phyloP scores from a whole-genome alignment of 2,888 invertebrate species.

The Trachelus iudaicus region DNA sequence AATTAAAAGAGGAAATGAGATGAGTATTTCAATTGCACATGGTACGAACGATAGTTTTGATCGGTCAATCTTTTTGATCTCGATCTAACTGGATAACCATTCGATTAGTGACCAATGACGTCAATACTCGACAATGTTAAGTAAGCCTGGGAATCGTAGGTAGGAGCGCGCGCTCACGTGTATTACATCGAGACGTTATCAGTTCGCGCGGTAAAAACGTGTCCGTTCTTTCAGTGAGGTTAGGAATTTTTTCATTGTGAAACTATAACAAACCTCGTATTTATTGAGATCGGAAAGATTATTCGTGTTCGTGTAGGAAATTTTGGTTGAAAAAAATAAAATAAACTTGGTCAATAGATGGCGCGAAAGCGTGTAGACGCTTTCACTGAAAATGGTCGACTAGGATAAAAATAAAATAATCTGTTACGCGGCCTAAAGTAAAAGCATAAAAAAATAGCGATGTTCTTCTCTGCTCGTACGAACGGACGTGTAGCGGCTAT shows the following conservation, averaged over 20 bases:
- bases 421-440: not conserved
- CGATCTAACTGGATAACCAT: slow-evolving; percentile 26
- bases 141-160: slow-evolving; percentile 19
- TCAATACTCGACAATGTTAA: slow-evolving; percentile 19
- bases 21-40: not conserved
- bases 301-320: no score
- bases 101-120: slow-evolving; percentile 18
- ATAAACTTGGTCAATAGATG: not conserved
- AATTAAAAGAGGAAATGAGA: not conserved
- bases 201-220: not conserved
- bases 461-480: not conserved
- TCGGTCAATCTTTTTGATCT: slow-evolving; percentile 25
- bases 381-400: not conserved
- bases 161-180: not conserved
- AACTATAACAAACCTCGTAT: not conserved
- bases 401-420: not conserved
- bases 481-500: slow-evolving; percentile 17
- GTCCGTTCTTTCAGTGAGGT: not conserved
- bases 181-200: not conserved
- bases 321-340: no score
- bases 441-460: not conserved
- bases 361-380: not conserved
- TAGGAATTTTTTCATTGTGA: not conserved
- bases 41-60: slow-evolving; percentile 12
- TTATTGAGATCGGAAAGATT: not conserved